Evolutionary conservation across 2,888 invertebrate species (phyloP), one percentile per base, ranked within the genome.

Genomic region (Auanema sp.): DNA sequence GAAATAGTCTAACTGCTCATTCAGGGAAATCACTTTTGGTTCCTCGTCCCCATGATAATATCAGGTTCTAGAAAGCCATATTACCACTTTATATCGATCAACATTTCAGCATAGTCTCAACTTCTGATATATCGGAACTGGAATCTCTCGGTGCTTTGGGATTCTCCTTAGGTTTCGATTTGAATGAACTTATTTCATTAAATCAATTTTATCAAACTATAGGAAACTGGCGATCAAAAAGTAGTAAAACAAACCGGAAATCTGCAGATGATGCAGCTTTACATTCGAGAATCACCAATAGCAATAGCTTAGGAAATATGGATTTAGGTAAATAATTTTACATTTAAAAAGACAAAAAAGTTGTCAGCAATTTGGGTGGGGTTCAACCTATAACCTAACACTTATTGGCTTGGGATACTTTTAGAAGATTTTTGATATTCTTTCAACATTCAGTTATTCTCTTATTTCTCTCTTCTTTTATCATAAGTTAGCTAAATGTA

Each of bases 131-230:
- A 25, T 76, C 75, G 18, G 80, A 80, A 58, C 65, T 80, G 50
- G 80, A 80, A 62, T 73, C 73, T 55, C 71, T 80, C 21, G 80
- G 80, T 21, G 74, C 80, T 6, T 64, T 80, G 41, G 78, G 77
- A 50, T 76, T 76, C 61, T 79, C 78, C 5, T 56, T 80, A 18
- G 80, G 79, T 62, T 71, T 21, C 10, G 4, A 18, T 47, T 21
- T 21, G 23, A n/a, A 40, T 52, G 16, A 52, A 52, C 8, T 8
- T 8, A 2, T 3, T 16, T n/a, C 16, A 12, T 8, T 8, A 21
- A 23, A n/a, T 8, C 52, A 18, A 16, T 16, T 3, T 5, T 47
- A 18, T 47, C 10, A 23, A 21, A 23, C 4, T 21, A 12, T 25
- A 57, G 57, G 60, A 2, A 55, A 63, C 41, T 70, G 71, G 72